Conservation (phyloP, 1,140 invertebrate species). For the Lineus longissimus region DNA sequence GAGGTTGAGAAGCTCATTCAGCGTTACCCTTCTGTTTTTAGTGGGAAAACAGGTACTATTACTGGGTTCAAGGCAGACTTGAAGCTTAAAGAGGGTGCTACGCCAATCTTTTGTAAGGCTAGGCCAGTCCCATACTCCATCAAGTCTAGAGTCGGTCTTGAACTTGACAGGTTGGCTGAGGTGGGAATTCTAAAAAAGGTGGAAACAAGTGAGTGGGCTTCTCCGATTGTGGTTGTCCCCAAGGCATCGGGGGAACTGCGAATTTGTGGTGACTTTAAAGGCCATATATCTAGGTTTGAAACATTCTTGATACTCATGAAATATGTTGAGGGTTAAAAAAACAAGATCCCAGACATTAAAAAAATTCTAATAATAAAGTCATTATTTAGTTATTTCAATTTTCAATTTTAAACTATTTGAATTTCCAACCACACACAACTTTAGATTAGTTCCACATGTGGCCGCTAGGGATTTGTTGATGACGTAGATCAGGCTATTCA, state of each 20-base stretch:
- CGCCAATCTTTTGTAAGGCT: constrained; percentile 26
- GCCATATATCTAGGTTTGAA: no score
- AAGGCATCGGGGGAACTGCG: constrained; percentile 25
- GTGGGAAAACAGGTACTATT: constrained; percentile 7
- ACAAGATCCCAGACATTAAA: no score
- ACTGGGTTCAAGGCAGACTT: constrained; percentile 18
- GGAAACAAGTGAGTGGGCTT: constrained; percentile 9
- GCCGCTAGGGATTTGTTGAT: no score
- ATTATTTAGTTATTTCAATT: no score
- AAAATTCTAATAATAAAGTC: no score
- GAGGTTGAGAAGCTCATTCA: no score
- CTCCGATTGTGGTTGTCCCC: constrained; percentile 16
- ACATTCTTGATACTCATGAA: no score
- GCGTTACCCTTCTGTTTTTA: neutral
- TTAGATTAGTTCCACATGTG: no score
- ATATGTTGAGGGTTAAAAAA: no score
- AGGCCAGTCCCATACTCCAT: constrained; percentile 31
- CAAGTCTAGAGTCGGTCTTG: neutral
- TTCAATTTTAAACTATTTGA: no score
- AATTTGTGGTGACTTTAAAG: constrained; percentile 44
- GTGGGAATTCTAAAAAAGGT: neutral
- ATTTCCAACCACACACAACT: no score
- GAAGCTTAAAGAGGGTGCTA: constrained; percentile 7
- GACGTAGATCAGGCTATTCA: no score
- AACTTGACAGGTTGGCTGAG: constrained; percentile 1